phyloP scores from a whole-genome alignment of 1,140 invertebrate species.

The Steinernema khuongi region DNA sequence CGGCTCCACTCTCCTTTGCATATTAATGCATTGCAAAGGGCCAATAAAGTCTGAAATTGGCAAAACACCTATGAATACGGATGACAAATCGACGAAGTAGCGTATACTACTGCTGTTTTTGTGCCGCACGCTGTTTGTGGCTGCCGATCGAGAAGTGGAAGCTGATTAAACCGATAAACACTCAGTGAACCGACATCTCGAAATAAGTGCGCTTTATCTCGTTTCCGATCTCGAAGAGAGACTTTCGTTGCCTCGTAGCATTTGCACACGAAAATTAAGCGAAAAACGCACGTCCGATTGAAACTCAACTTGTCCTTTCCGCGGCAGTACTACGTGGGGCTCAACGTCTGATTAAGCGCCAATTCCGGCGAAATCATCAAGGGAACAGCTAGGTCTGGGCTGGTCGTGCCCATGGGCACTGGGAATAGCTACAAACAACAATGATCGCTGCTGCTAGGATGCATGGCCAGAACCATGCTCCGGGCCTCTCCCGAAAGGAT shows the following conservation, averaged over 20 bases:
- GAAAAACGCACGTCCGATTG: no score
- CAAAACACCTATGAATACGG: no score
- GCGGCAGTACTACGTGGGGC: no score
- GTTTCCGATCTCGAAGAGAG: background rate
- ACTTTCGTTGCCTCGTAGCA: background rate
- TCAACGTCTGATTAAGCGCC: no score
- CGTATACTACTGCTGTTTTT: background rate
- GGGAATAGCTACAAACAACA: no score
- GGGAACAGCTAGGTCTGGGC: no score
- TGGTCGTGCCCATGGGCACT: no score
- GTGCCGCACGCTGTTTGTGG: background rate
- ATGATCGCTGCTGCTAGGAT: no score
- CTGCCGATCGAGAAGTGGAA: background rate
- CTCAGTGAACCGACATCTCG: background rate
- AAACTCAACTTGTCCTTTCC: no score
- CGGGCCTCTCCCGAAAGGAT: background rate
- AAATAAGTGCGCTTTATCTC: constrained; percentile 4
- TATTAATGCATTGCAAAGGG: background rate
- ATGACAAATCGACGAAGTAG: no score
- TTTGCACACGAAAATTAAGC: background rate
- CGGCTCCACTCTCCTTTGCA: background rate
- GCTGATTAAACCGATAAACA: constrained; percentile 6
- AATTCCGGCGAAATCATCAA: no score
- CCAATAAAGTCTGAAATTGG: background rate
- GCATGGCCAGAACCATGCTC: constrained; percentile 15